Base-by-base conservation (phyloP, 1,140 invertebrate species). In the Pogonus chalceus region DNA sequence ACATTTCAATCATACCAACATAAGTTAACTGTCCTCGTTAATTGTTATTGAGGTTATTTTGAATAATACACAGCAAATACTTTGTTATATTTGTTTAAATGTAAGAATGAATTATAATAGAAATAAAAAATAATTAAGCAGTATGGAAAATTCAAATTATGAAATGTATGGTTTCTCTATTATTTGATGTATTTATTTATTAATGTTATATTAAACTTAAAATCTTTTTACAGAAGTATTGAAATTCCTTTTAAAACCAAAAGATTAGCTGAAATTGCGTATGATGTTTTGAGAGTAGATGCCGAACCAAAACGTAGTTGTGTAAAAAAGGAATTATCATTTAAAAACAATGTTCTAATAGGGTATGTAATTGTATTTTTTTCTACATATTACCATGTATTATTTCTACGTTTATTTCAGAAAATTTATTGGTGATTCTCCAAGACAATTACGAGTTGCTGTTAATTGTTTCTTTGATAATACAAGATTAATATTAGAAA, bases 401-500 rank as follows among this genome's bases (percentile, higher is more conserved):
- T 23, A 56, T 23, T 52, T 35, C 20, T 46, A 31, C 65, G 61
- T 62, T 62, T 61, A 61, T 72, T 76, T 9, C 59, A 83, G 82
- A 55, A 68, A 68, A 55, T 81, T 88, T 59, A 67, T 62, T 54
- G 79, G 79, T 0, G 62, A 69, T 35, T 79, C 85, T 65, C 72
- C 81, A 4, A 77, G 78, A 53, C 80, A 81, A 61, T 58, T 90
- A 14, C 68, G 88, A 57, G 81, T 85, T 1, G 81, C 78, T 37
- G 67, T 85, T 0, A 88, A 82, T 51, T 79, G 82, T 9, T 86
- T 90, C 61, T 81, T 90, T 61, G 86, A 90, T 48, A 76, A 79
- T 62, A 61, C 90, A 4, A 69, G 79, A 20, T 70, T 90, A 12
- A 79, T 87, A 22, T 72, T 75, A 24, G 75, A 85, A 64, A 88